Evolutionary conservation across 1,140 invertebrate genomes (phyloP).

Genomic region (Plectus sambesii): DNA sequence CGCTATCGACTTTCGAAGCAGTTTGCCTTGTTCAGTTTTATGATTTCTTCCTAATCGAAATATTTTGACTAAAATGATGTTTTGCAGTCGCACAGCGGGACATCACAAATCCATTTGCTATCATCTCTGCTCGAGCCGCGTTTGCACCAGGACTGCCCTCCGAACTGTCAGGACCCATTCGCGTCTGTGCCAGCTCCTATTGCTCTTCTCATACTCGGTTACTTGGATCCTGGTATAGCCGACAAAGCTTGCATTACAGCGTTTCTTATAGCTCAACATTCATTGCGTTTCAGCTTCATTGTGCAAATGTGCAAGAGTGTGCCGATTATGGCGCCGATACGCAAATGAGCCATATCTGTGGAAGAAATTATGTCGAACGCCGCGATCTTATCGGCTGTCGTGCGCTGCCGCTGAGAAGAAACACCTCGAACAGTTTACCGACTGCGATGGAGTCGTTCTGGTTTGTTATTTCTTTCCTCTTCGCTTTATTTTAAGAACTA

Average conservation of each 20-base stretch:
- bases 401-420: slow-evolving; percentile 26
- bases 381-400: slow-evolving; percentile 26
- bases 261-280: slow-evolving; percentile 3
- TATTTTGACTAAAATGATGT: too few relatives aligned
- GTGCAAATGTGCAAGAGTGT: slow-evolving; percentile 15
- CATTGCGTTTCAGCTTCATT: slow-evolving; percentile 13
- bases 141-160: too few relatives aligned
- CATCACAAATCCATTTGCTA: too few relatives aligned
- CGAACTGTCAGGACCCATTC: slow-evolving; percentile 50
- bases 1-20: too few relatives aligned
- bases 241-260: too few relatives aligned
- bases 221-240: slow-evolving; percentile 52
- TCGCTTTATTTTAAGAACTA: too few relatives aligned
- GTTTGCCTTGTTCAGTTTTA: too few relatives aligned
- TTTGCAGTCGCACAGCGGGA: too few relatives aligned
- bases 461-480: not conserved
- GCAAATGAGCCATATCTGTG: slow-evolving; percentile 23
- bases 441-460: slow-evolving; percentile 23
- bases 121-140: too few relatives aligned
- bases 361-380: slow-evolving; percentile 25
- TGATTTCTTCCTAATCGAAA: too few relatives aligned
- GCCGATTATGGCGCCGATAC: slow-evolving; percentile 20
- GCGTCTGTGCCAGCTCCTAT: slow-evolving; percentile 49
- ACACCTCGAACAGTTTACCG: slow-evolving; percentile 20
- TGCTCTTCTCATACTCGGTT: slow-evolving; percentile 49